Evolutionary conservation across 2,797 vertebrate species (phyloP).

Genomic region (Caiman crocodilus): DNA sequence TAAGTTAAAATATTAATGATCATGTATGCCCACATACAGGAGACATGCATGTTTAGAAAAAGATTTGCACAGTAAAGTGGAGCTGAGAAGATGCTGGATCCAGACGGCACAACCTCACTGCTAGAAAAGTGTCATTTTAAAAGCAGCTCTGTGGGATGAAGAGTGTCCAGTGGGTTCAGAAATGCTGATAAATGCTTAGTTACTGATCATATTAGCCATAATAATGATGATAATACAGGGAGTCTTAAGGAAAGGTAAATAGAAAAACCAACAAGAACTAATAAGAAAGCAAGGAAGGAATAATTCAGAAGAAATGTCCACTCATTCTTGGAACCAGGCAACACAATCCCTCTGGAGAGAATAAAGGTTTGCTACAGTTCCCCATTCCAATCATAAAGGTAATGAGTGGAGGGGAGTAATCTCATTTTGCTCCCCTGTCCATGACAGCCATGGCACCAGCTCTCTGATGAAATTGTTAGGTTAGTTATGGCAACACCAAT

Average conservation of each 20-base stretch:
- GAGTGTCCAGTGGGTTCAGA: background rate
- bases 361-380: background rate
- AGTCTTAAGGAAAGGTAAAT: background rate
- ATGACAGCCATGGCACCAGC: constrained; percentile 10
- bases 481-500: background rate
- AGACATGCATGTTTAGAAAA: background rate
- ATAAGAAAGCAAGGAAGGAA: background rate
- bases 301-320: background rate
- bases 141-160: background rate
- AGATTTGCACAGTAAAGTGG: background rate
- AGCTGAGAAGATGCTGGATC: background rate
- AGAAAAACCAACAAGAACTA: background rate
- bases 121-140: constrained; percentile 15
- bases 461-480: constrained; percentile 51
- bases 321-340: fast-evolving
- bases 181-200: background rate
- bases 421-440: background rate
- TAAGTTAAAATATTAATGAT: background rate
- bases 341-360: background rate
- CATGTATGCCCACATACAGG: background rate
- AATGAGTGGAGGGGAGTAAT: background rate
- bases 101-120: background rate
- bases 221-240: background rate
- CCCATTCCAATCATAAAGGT: constrained; percentile 1
- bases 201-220: background rate